Evolutionary conservation across 1,140 invertebrate species (phyloP), one percentile per base, ranked within the genome.

Genomic region (Pemphigus obesinymphae): DNA sequence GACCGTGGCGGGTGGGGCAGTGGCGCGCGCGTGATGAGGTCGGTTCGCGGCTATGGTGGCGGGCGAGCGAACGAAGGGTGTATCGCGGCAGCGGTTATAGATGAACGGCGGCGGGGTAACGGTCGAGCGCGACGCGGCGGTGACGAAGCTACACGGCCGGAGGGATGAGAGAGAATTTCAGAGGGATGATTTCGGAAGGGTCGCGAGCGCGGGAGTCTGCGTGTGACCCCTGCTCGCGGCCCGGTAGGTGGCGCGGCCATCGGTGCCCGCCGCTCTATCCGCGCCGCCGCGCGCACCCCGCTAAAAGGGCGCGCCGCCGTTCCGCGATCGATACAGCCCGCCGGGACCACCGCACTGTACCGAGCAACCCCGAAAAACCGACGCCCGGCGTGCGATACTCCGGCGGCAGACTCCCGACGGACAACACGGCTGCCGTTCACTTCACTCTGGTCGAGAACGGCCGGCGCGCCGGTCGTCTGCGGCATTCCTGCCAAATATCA

Each of bases 311-410:
- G 76, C 76, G 76, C 37, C 76, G 75, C 53, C 37, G n/a, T 34
- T 53, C 23, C 48, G 76, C 48, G 76, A 80, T 80, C 76, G 76
- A 80, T 80, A 80, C 76, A 80, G 76, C 76, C 55, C 53, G 76
- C 76, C 53, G 76, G 76, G 76, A 37, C 26, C 37, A 26, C 34
- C 23, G 70, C 70, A 20, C 37, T 11, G 37, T 13, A 1, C n/a
- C 43, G 23, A 61, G 23, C 37, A 31, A 61, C 76, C 76, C 55
- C 55, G 34, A 80, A 80, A 80, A 80, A 63, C 37, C 34, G 58
- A 80, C 53, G 55, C 50, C 76, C 37, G 76, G 43, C 34, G 55
- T 43, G 34, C 55, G 55, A 43, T 78, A 70, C 68, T 78, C 20
- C 13, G 55, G 6, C 55, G 55, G 29, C 37, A 63, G 76, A 80